phyloP scores from a whole-genome alignment of 2,888 invertebrate species.

The Thymelicus lineola region DNA sequence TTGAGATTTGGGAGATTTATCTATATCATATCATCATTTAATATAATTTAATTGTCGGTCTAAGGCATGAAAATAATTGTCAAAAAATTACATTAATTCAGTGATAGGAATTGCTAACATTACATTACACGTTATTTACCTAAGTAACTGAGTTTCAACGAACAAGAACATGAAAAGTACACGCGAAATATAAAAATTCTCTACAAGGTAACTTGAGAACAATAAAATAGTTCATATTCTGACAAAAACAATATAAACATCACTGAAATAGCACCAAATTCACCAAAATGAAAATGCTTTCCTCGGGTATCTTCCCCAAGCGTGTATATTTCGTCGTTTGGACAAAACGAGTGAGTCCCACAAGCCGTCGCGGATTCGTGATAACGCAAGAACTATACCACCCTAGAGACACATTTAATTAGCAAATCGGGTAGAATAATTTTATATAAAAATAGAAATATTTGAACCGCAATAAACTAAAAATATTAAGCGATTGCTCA shows the following conservation, averaged over 20 bases:
- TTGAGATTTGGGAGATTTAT: no score
- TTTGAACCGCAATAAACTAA: not conserved
- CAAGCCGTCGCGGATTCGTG: conserved; percentile 55
- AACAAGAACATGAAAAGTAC: no score
- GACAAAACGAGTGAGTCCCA: conserved; percentile 24
- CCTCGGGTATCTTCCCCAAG: conserved; percentile 1
- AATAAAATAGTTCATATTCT: not conserved
- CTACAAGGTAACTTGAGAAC: not conserved
- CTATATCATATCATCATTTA: no score
- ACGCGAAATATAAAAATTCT: not conserved
- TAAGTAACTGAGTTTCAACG: no score
- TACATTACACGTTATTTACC: no score
- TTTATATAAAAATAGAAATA: conserved; percentile 5
- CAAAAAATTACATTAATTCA: no score
- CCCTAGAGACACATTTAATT: conserved; percentile 66
- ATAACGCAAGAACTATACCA: conserved; percentile 56
- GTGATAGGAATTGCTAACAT: no score
- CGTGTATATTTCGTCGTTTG: conserved; percentile 17
- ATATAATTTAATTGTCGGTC: no score
- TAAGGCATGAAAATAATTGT: no score
- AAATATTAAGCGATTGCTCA: no score
- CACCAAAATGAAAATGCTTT: conserved; percentile 8
- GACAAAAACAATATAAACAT: not conserved
- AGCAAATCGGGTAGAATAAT: conserved; percentile 42
- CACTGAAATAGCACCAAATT: conserved; percentile 4